These are phyloP conservation scores for Chloroceryle aenea DNA, from an alignment of 2,113 vertebrate species.

Conservation along the genomic window DNA sequence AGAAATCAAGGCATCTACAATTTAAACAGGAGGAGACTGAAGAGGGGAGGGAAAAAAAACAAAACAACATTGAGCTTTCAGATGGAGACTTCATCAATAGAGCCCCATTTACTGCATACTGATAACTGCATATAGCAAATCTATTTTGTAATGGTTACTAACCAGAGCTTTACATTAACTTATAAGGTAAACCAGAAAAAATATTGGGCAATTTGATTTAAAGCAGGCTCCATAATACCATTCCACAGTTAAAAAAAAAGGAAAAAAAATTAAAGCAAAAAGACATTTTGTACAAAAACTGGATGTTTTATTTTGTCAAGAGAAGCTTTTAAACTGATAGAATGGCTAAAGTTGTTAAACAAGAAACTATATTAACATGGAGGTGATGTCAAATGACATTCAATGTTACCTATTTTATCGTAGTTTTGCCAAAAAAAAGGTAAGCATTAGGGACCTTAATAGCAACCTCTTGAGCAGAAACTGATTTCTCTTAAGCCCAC, in stretches of 20 bases:
- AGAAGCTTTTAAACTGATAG: background rate
- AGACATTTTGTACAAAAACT: background rate
- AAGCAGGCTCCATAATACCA: background rate
- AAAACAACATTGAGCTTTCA: background rate
- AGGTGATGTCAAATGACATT: background rate
- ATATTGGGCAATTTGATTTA: background rate
- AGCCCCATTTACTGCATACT: background rate
- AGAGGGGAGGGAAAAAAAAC: background rate
- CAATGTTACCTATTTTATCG: background rate
- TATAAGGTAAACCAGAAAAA: background rate
- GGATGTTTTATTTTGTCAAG: background rate
- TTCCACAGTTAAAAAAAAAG: background rate
- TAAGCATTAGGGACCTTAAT: background rate
- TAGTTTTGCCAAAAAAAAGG: background rate
- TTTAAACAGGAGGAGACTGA: background rate
- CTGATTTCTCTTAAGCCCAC: background rate
- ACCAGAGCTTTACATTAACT: background rate
- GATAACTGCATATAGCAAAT: background rate
- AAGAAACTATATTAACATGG: background rate
- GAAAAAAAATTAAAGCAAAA: background rate
- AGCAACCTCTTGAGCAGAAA: background rate
- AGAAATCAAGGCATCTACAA: background rate
- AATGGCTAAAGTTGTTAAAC: background rate
- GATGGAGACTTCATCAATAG: background rate
- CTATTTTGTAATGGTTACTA: background rate